phyloP scores from a whole-genome alignment of 2,797 vertebrate genomes.

The Carapus acus region DNA sequence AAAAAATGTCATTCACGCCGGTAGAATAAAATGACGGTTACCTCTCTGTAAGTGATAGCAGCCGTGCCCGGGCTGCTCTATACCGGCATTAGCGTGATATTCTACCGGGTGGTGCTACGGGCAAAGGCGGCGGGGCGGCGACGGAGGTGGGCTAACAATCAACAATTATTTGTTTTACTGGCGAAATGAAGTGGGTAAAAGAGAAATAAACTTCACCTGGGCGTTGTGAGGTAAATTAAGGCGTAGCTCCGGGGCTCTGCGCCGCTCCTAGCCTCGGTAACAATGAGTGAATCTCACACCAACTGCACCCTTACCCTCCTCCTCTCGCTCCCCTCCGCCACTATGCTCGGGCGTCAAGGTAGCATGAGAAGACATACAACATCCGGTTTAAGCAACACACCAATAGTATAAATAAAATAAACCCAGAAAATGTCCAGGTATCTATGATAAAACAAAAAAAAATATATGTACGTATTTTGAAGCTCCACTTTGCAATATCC shows the following conservation, averaged over 20 bases:
- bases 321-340: slow-evolving; percentile 2
- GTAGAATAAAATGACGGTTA: slow-evolving; percentile 59
- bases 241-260: slow-evolving; percentile 32
- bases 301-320: slow-evolving; percentile 11
- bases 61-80: slow-evolving; percentile 13
- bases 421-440: too few species aligned
- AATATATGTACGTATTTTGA: too few species aligned
- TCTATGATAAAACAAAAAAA: too few species aligned
- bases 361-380: background rate
- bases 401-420: too few species aligned
- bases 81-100: slow-evolving; percentile 15
- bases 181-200: background rate
- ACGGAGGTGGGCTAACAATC: background rate
- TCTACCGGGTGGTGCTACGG: slow-evolving; percentile 4
- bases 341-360: too few species aligned
- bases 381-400: slow-evolving; percentile 13
- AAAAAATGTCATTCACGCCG: slow-evolving; percentile 20
- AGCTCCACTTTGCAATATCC: too few species aligned
- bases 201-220: slow-evolving; percentile 51
- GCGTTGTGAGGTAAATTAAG: slow-evolving; percentile 29
- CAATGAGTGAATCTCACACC: slow-evolving; percentile 59
- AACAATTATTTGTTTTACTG: background rate
- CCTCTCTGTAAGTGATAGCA: slow-evolving; percentile 34
- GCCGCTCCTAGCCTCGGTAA: slow-evolving; percentile 48
- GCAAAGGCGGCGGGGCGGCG: slow-evolving; percentile 13